Conservation (phyloP, 2,888 invertebrate species). For the Heliconius hortense region DNA sequence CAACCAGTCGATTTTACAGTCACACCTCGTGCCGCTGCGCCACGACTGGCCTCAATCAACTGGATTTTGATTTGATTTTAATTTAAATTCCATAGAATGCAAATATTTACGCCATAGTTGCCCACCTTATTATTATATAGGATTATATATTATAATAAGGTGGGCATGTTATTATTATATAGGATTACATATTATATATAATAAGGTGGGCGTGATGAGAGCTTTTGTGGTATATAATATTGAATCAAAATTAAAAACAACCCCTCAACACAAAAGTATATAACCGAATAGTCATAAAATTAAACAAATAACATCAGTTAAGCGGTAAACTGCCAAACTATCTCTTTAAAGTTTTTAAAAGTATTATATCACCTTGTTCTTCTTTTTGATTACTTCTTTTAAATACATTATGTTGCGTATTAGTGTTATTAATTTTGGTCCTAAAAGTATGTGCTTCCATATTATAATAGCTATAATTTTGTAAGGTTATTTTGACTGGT, state of each 20-base stretch:
- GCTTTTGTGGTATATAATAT: not conserved
- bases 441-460: conserved; percentile 50
- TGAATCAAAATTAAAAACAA: not conserved
- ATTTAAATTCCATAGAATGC: not conserved
- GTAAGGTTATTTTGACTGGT: conserved; percentile 29
- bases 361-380: conserved; percentile 34
- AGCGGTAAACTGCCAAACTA: not conserved
- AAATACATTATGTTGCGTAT: conserved; percentile 46
- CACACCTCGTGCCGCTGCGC: too few relatives aligned
- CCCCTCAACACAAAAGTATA: not conserved
- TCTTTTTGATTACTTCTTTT: conserved; percentile 40
- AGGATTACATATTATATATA: too few relatives aligned
- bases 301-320: not conserved
- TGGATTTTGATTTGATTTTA: too few relatives aligned
- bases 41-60: too few relatives aligned
- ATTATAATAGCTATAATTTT: conserved; percentile 35
- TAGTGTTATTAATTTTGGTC: conserved; percentile 59
- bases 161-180: too few relatives aligned
- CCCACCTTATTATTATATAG: too few relatives aligned
- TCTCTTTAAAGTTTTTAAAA: not conserved
- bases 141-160: too few relatives aligned
- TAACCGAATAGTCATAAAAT: not conserved
- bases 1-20: too few relatives aligned
- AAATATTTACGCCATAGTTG: not conserved
- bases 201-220: too few relatives aligned